phyloP scores from a whole-genome alignment of 2,888 invertebrate genomes.

The Ligdia adustata region DNA sequence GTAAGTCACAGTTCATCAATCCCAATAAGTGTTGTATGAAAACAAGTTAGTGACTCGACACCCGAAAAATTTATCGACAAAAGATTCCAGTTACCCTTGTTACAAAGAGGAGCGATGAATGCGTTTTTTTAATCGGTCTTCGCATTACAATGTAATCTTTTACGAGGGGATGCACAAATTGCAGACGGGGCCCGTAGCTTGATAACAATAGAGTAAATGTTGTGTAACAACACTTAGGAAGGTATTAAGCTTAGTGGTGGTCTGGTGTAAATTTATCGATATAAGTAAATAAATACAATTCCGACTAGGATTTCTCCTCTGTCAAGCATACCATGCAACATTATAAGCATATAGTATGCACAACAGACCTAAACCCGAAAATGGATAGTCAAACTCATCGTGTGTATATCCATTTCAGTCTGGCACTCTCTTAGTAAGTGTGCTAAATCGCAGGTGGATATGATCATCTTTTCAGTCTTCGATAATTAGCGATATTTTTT shows the following conservation, averaged over 20 bases:
- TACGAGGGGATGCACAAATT: slow-evolving; percentile 56
- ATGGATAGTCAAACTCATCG: too few species aligned
- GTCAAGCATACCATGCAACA: too few species aligned
- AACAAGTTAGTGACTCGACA: slow-evolving; percentile 35
- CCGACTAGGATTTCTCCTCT: too few species aligned
- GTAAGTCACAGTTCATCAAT: slow-evolving; percentile 12
- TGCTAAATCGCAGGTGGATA: too few species aligned
- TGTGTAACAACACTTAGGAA: slow-evolving; percentile 69
- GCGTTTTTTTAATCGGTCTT: slow-evolving; percentile 61
- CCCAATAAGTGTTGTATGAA: slow-evolving; percentile 15
- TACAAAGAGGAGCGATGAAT: slow-evolving; percentile 40
- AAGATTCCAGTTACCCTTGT: slow-evolving; percentile 62
- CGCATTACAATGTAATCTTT: slow-evolving; percentile 71
- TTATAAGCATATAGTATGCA: too few species aligned
- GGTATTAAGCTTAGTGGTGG: slow-evolving; percentile 59
- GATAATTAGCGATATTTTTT: too few species aligned
- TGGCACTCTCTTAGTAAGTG: too few species aligned
- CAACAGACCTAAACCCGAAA: too few species aligned
- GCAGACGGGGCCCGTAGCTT: slow-evolving; percentile 55
- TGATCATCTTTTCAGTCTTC: too few species aligned
- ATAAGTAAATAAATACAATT: too few species aligned
- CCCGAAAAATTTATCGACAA: slow-evolving; percentile 58
- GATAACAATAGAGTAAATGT: slow-evolving; percentile 69
- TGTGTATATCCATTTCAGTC: too few species aligned
- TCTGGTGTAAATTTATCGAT: slow-evolving; percentile 43